Evolutionary conservation across 2,888 invertebrate species (phyloP).

Genomic region (Ellobium chinense): DNA sequence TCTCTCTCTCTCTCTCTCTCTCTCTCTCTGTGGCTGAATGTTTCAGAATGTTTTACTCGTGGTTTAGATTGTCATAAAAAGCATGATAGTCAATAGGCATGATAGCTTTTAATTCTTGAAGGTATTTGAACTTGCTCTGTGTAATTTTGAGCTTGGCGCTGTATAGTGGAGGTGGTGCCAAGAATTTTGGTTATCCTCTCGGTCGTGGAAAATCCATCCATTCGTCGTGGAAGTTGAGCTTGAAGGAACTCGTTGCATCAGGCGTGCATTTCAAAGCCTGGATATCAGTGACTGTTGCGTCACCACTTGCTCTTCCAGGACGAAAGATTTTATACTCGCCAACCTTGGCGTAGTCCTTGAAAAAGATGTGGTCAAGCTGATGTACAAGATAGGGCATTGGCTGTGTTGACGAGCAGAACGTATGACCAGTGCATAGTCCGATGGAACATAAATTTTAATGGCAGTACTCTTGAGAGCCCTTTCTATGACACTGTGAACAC

Average conservation of each 20-base stretch:
- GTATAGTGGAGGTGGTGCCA: not conserved
- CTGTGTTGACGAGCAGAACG: not conserved
- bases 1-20: too few species aligned
- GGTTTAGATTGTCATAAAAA: not conserved
- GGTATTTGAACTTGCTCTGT: not conserved
- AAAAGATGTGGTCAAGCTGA: conserved; percentile 41
- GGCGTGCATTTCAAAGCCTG: conserved; percentile 38
- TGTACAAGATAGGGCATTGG: conserved; percentile 36
- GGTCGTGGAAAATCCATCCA: not conserved
- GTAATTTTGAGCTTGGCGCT: not conserved
- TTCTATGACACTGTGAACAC: too few species aligned
- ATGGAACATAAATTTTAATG: not conserved
- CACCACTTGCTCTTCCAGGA: conserved; percentile 37
- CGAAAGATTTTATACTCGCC: conserved; percentile 24
- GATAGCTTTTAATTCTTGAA: not conserved
- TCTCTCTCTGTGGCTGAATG: too few species aligned
- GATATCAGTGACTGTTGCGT: conserved; percentile 41
- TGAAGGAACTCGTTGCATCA: not conserved
- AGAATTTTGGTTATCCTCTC: not conserved
- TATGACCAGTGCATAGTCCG: not conserved
- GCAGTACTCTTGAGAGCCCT: too few species aligned
- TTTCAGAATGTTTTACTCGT: not conserved
- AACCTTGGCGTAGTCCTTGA: conserved; percentile 39
- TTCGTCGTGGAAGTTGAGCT: not conserved
- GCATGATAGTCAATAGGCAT: conserved; percentile 4